Conservation (phyloP, 30 jellyfish, hydroid and myxozoan species). For the Aurelia aurita region DNA sequence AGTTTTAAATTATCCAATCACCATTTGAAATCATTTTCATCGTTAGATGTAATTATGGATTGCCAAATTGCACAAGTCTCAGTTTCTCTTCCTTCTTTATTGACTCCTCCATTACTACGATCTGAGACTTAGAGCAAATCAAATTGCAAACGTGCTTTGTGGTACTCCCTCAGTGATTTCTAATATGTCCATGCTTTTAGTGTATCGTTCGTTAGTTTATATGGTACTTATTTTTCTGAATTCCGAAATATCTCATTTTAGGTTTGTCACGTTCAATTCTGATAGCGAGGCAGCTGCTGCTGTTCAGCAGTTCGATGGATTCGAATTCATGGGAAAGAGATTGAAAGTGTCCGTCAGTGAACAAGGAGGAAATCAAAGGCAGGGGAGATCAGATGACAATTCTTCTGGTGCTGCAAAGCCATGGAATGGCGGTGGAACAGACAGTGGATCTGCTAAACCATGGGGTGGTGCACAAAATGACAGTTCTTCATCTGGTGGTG, state of each 20-base stretch:
- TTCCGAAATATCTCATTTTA: neutral
- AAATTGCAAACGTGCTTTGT: too few relatives aligned
- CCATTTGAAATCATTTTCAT: too few relatives aligned
- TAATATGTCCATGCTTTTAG: neutral
- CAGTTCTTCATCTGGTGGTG: slow-evolving; percentile 1
- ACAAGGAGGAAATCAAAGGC: neutral
- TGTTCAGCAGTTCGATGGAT: slow-evolving; percentile 62
- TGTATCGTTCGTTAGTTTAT: neutral
- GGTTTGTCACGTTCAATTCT: slow-evolving; percentile 68
- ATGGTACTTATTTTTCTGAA: neutral
- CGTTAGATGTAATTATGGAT: too few relatives aligned
- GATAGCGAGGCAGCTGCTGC: slow-evolving; percentile 77
- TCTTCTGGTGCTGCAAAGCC: neutral
- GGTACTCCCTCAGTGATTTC: too few relatives aligned
- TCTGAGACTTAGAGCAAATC: too few relatives aligned
- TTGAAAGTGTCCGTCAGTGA: slow-evolving; percentile 54
- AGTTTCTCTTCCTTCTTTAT: too few relatives aligned
- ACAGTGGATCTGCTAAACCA: slow-evolving; percentile 6
- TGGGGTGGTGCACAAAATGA: slow-evolving; percentile 30
- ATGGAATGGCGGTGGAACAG: neutral
- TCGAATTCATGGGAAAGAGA: slow-evolving; percentile 72
- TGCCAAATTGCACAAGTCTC: too few relatives aligned
- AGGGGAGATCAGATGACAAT: slow-evolving; percentile 31
- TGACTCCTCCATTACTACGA: too few relatives aligned
- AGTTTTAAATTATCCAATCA: too few relatives aligned